Evolutionary conservation across 92 coral and sea anemone genomes (phyloP).

Genomic region (Siderastrea radians): DNA sequence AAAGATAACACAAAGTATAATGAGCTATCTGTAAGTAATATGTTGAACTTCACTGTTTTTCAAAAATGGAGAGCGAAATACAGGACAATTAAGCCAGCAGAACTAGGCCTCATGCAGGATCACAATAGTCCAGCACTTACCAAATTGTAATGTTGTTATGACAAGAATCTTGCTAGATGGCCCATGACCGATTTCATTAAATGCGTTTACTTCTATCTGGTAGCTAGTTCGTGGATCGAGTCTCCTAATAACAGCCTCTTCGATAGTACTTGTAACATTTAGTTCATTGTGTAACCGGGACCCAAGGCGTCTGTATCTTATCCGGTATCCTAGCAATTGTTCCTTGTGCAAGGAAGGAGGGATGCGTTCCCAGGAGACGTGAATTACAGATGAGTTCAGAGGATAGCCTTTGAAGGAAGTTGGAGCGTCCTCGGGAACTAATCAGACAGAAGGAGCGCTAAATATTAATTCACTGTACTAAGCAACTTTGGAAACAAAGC

Average conservation of each 20-base stretch:
- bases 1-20: too few species aligned
- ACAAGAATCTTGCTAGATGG: background rate
- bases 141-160: background rate
- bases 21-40: too few species aligned
- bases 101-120: too few species aligned
- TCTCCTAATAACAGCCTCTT: background rate
- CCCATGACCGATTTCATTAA: conserved; percentile 11
- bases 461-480: background rate
- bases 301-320: background rate
- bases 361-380: background rate
- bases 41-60: too few species aligned
- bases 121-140: background rate
- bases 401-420: background rate
- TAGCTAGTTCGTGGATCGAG: background rate
- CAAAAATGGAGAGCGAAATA: too few species aligned
- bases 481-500: too few species aligned
- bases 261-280: background rate
- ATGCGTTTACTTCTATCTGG: conserved; percentile 8
- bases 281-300: background rate
- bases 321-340: conserved; percentile 2
- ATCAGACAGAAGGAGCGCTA: too few species aligned
- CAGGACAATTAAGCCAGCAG: too few species aligned
- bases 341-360: conserved; percentile 9
- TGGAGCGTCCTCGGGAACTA: conserved; percentile 20
- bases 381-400: background rate